Base-by-base conservation (phyloP, 2,888 invertebrate species). In the Drosophila ustulata region DNA sequence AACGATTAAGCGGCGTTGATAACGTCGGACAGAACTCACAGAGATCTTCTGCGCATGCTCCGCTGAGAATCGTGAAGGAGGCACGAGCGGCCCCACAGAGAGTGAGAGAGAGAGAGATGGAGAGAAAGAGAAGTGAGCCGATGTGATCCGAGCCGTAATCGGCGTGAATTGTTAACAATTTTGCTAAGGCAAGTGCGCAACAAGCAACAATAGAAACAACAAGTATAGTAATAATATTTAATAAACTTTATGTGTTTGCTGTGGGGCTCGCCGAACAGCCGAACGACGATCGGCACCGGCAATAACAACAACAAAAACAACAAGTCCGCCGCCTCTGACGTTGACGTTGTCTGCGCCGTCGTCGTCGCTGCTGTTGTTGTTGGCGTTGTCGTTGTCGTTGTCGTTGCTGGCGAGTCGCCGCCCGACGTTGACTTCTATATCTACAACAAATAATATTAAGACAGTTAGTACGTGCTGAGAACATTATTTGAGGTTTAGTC, bases 401-500 rank as follows among this genome's bases (percentile, higher is more conserved):
- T 43, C 23, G 45, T 47, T 43, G 43, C 51, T 43, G 73, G 49
- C 63, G 77, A 71, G 59, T 63, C 74, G 78, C 61, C 65, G 62
- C 55, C 59, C 69, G 79, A 66, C 70, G 82, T 66, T 89, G 80
- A 85, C 88, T 88, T 82, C 88, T 89, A 89, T 86, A 86, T 86
- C 89, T 89, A 89, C 90, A 84, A 89, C 87, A 88, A 89, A 84
- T 83, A 90, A 85, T 89, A 89, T 85, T 88, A 90, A 89, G 90
- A 88, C 90, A 84, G 89, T 91, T 90, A 91, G 91, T 91, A 85
- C 82, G 88, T 83, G 90, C 82, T 83, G 90, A 91, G 91, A 91
- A 91, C 83, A 89, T 90, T 90, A 89, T 82, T 86, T 86, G 89
- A 86, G 88, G 83, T 90, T 89, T 91, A 91, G 90, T 90, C 90